Evolutionary conservation across 1,140 invertebrate species (phyloP).

Genomic region (Phenacoccus solenopsis): DNA sequence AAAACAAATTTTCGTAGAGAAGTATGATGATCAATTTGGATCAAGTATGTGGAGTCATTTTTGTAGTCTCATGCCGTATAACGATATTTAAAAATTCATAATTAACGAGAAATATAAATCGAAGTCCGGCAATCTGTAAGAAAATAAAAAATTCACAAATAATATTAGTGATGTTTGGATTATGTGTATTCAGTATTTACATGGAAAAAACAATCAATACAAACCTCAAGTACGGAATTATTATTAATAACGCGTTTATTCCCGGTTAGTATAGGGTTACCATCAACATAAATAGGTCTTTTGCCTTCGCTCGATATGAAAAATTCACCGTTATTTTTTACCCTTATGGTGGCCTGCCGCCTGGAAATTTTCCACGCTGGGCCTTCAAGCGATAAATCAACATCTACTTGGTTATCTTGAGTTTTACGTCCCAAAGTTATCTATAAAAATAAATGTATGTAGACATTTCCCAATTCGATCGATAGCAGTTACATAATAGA

Average conservation of each 20-base stretch:
- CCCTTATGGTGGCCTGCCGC: constrained; percentile 74
- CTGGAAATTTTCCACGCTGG: constrained; percentile 73
- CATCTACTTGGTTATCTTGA: constrained; percentile 80
- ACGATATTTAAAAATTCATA: not conserved
- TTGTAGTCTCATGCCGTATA: not conserved
- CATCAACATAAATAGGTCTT: constrained; percentile 84
- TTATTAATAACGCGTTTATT: constrained; percentile 79
- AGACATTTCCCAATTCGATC: not conserved
- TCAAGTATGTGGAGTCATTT: not conserved
- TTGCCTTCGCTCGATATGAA: constrained; percentile 91
- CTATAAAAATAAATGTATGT: constrained; percentile 33
- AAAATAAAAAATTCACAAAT: no score
- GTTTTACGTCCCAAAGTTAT: constrained; percentile 85
- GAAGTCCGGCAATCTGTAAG: not conserved
- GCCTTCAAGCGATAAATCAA: constrained; percentile 87
- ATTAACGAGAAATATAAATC: not conserved
- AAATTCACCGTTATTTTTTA: constrained; percentile 87
- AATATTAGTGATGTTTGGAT: no score
- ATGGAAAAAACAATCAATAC: constrained; percentile 22
- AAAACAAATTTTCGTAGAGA: no score
- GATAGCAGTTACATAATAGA: no score
- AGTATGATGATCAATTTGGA: no score
- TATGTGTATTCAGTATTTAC: not conserved
- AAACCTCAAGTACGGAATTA: constrained; percentile 88
- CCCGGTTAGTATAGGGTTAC: constrained; percentile 69